Conservation (phyloP, 2,888 invertebrate genomes). For the Lordiphosa andalusiaca region DNA sequence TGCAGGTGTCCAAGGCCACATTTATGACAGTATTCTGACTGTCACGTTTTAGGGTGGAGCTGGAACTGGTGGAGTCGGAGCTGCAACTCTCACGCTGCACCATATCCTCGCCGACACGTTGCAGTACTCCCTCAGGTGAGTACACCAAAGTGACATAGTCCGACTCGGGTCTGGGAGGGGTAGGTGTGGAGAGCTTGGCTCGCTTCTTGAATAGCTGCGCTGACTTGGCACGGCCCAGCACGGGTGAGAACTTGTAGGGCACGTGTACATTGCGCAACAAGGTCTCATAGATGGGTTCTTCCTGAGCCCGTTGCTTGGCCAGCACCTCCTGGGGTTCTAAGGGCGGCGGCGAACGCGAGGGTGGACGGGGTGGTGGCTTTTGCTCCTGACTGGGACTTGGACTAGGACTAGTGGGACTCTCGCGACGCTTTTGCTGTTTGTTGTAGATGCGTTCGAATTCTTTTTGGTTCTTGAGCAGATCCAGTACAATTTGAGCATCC, state of each 20-base stretch:
- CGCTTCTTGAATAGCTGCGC: constrained; percentile 73
- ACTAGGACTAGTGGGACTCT: constrained; percentile 48
- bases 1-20: constrained; percentile 50
- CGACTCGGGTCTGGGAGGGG: constrained; percentile 76
- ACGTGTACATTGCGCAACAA: constrained; percentile 80
- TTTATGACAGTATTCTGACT: constrained; percentile 70
- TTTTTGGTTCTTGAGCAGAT: constrained; percentile 89
- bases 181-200: constrained; percentile 23
- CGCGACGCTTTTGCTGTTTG: constrained; percentile 84
- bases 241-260: constrained; percentile 80
- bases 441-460: constrained; percentile 90
- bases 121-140: constrained; percentile 72
- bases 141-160: constrained; percentile 80
- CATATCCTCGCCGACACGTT: constrained; percentile 72
- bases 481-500: constrained; percentile 85
- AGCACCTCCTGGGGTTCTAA: constrained; percentile 66
- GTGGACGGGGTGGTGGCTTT: constrained; percentile 78
- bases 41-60: constrained; percentile 65
- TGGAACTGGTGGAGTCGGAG: constrained; percentile 41
- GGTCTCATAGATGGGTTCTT: constrained; percentile 80
- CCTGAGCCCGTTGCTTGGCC: constrained; percentile 24
- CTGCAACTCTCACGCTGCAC: constrained; percentile 63
- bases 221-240: constrained; percentile 77
- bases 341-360: constrained; percentile 78
- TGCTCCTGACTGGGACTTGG: constrained; percentile 47